Conservation (phyloP, 1,140 invertebrate genomes). For the Stegodyphus mimosarum region DNA sequence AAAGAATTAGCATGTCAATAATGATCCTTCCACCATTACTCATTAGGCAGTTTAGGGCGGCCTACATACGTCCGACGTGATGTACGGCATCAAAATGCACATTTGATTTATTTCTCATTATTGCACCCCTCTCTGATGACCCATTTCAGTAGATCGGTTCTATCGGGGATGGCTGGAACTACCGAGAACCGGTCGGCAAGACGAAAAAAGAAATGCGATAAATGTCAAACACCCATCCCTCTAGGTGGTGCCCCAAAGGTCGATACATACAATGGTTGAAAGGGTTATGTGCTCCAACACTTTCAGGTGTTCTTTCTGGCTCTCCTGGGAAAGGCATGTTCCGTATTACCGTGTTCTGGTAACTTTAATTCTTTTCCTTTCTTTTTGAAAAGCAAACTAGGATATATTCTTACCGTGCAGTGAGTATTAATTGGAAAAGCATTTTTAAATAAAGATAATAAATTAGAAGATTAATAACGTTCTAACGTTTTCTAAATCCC, state of each 20-base stretch:
- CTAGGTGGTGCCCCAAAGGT: slow-evolving; percentile 25
- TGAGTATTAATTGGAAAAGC: too few species aligned
- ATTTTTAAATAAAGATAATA: too few species aligned
- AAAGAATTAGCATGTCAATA: neutral
- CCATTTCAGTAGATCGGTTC: neutral
- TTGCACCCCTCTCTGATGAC: slow-evolving; percentile 11
- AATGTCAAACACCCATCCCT: slow-evolving; percentile 35
- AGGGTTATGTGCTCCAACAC: slow-evolving; percentile 5
- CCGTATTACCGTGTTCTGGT: neutral
- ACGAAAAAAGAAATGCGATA: neutral
- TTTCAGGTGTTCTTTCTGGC: slow-evolving; percentile 1
- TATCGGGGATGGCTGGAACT: neutral
- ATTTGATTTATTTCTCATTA: slow-evolving; percentile 27
- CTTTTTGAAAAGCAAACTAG: too few species aligned
- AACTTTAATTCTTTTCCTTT: too few species aligned
- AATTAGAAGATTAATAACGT: too few species aligned
- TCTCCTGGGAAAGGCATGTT: neutral
- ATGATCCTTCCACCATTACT: slow-evolving; percentile 1
- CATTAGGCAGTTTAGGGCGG: slow-evolving; percentile 3
- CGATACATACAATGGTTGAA: slow-evolving; percentile 11
- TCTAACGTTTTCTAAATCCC: too few species aligned
- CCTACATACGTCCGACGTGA: slow-evolving; percentile 22
- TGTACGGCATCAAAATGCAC: slow-evolving; percentile 3
- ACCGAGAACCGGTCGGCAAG: neutral
- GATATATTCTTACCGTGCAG: too few species aligned